Evolutionary conservation across 2,113 vertebrate genomes (phyloP).

Genomic region (Leptosomus discolor): DNA sequence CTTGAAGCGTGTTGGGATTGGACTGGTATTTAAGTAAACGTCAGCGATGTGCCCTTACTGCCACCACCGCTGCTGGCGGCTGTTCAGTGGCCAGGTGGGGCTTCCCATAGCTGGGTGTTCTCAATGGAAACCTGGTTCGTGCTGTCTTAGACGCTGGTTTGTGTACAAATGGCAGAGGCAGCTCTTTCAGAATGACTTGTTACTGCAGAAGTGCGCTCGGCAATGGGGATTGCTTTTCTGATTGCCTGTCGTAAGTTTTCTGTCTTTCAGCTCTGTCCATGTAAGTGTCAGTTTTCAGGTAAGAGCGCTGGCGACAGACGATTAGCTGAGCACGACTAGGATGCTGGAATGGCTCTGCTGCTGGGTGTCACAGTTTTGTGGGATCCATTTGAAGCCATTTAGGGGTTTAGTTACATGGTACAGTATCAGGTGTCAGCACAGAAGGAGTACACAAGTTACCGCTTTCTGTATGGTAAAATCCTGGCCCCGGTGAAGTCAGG

Average conservation of each 20-base stretch:
- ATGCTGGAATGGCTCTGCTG: background rate
- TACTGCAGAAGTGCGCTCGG: background rate
- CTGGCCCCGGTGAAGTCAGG: background rate
- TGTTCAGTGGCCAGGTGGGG: background rate
- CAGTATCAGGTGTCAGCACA: background rate
- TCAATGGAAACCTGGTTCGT: background rate
- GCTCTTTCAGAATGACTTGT: background rate
- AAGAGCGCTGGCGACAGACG: background rate
- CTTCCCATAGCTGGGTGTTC: background rate
- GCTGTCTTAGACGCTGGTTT: background rate
- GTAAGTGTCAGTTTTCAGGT: background rate
- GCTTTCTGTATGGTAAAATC: background rate
- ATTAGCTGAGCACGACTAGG: background rate
- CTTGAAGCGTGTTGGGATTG: background rate
- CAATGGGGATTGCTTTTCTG: background rate
- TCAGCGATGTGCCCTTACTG: background rate
- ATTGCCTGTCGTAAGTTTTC: background rate
- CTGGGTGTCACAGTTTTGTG: background rate
- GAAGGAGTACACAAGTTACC: background rate
- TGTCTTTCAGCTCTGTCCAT: background rate
- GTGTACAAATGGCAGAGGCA: background rate
- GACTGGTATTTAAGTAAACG: slow-evolving; percentile 6
- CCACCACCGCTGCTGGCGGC: background rate
- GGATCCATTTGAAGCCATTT: background rate
- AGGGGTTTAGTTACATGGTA: background rate